Evolutionary conservation across 2,888 invertebrate species (phyloP).

Genomic region (Lamellibrachia columna): DNA sequence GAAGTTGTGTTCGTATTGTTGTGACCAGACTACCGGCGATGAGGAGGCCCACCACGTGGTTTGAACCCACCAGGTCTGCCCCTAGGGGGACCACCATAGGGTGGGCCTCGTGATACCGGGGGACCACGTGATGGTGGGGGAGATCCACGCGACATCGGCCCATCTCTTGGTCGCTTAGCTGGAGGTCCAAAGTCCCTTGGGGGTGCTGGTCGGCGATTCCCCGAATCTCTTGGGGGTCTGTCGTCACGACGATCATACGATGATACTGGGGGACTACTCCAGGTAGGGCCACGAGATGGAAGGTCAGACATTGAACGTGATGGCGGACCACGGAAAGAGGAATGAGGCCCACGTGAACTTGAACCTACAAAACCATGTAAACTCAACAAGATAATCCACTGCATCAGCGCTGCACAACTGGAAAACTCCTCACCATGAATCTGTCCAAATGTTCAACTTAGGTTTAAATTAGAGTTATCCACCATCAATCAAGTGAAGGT

Average conservation of each 20-base stretch:
- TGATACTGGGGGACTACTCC: not conserved
- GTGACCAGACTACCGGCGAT: not conserved
- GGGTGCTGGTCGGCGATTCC: not conserved
- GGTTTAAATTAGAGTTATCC: too few relatives aligned
- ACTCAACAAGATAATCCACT: not conserved
- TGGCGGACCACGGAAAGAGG: slow-evolving; percentile 4
- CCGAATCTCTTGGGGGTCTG: not conserved
- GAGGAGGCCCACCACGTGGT: not conserved
- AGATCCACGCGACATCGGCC: slow-evolving; percentile 3
- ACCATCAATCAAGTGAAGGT: not conserved
- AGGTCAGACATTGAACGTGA: slow-evolving; percentile 12
- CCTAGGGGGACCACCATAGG: not conserved
- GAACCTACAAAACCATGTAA: slow-evolving; percentile 9
- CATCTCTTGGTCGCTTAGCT: not conserved
- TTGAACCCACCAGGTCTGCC: not conserved
- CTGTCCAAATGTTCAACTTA: not conserved
- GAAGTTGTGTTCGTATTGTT: not conserved
- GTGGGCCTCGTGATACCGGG: not conserved
- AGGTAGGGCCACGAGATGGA: slow-evolving; percentile 10
- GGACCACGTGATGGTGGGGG: not conserved
- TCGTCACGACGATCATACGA: not conserved
- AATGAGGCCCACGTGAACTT: slow-evolving; percentile 12
- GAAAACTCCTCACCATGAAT: not conserved
- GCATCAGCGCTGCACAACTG: not conserved
- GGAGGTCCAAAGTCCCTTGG: slow-evolving; percentile 12